Conservation (phyloP, 2,797 vertebrate genomes). For the Notamacropus eugenii region DNA sequence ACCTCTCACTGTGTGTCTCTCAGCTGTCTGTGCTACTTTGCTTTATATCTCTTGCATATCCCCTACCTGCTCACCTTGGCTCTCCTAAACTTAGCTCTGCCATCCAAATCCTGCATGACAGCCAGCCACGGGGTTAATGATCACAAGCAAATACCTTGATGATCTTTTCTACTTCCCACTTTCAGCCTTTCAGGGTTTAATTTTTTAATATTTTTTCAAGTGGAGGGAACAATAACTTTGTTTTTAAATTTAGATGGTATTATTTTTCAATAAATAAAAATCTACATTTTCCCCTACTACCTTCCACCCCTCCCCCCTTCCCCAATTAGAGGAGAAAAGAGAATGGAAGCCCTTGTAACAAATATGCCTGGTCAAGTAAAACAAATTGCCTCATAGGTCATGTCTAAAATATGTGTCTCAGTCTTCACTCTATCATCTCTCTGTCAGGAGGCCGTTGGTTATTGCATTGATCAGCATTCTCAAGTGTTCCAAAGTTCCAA, state of each 20-base stretch:
- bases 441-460: background rate
- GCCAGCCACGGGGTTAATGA: background rate
- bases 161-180: background rate
- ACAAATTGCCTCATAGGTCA: background rate
- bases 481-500: background rate
- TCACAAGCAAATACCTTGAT: background rate
- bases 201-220: background rate
- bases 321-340: background rate
- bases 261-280: background rate
- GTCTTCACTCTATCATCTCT: background rate
- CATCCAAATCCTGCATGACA: background rate
- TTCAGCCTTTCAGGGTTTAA: background rate
- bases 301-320: background rate
- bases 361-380: background rate
- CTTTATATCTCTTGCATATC: background rate
- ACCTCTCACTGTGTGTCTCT: background rate
- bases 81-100: background rate
- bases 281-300: background rate
- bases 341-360: background rate
- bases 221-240: background rate
- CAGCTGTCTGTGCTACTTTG: background rate
- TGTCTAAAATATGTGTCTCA: background rate
- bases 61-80: background rate
- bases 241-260: background rate
- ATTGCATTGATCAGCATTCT: background rate